Evolutionary conservation across 2,888 invertebrate genomes (phyloP), one percentile per base, ranked within the genome.

Genomic region (Acrocyrtus sp.): DNA sequence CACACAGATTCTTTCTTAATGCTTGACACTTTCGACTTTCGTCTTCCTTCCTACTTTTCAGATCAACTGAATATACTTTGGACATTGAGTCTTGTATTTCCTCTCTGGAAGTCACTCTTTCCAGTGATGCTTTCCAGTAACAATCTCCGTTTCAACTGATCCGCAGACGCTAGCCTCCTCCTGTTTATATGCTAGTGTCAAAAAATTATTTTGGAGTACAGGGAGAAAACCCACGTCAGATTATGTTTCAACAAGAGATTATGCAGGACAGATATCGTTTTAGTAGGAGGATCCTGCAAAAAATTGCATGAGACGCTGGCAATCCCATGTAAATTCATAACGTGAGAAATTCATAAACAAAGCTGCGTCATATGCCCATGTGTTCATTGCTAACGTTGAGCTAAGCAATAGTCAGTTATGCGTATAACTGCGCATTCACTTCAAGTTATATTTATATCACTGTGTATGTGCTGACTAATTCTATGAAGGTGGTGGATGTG

Each of bases 271-370:
- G n/a, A n/a, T n/a, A n/a, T n/a, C n/a, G n/a, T n/a, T n/a, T n/a
- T n/a, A n/a, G n/a, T n/a, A n/a, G n/a, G n/a, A n/a, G n/a, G n/a
- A n/a, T n/a, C n/a, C n/a, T n/a, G n/a, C n/a, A n/a, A n/a, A n/a
- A n/a, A n/a, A n/a, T n/a, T n/a, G n/a, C n/a, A 39, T 10, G 12
- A 39, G 6, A 39, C 12, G 50, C 6, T 22, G 12, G 1, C 12
- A 50, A 26, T 8, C 27, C 6, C 51, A 51, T 51, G 51, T 26
- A 39, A 56, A n/a, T n/a, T n/a, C n/a, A n/a, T n/a, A n/a, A n/a
- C n/a, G n/a, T n/a, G n/a, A 56, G 26, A 54, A 21, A 19, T n/a
- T 53, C 27, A 39, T 67, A 67, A 67, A 67, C 67, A 67, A 67
- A 58, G 57, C 57, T 19, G 24, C 67, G 58, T 58, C 67, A 63